Base-by-base conservation (phyloP, 1,140 invertebrate genomes). In the Trachelipus rathkii region DNA sequence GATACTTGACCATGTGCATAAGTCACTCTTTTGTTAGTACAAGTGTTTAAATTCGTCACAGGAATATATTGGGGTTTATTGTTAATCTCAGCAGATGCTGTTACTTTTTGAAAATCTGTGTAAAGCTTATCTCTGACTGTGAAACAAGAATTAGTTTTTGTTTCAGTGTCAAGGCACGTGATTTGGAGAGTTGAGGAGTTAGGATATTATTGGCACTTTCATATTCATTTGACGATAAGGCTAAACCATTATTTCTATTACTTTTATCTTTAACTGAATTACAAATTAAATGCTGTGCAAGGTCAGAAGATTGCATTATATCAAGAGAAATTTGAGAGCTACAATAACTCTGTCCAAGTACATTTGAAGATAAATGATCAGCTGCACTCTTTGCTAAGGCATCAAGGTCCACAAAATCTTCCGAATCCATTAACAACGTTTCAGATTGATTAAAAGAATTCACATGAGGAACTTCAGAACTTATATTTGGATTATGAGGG, bases 371-470 rank as follows among this genome's bases (percentile, higher is more conserved):
- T 13, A 60, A 19, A 8, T 60, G 83, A 77, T 87, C 85, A 0
- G 85, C 85, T 0, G 85, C 86, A 69, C 83, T 82, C 80, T 86
- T 85, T 53, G 86, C 85, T 43, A 87, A 81, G 78, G 86, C 83
- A 77, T 87, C 86, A 69, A 87, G 82, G 77, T 87, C 86, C 53
- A 87, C 83, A 73, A 85, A 86, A 72, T 87, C 86, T 71, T 87
- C 85, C 0, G 80, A 78, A 44, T 83, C 72, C 33, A 75, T 73
- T 72, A 81, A 24, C 13, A 75, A 9, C 73, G 10, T 23, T 10
- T 43, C 79, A 60, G 19, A 60, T 60, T 15, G 11, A 60, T 60
- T 60, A 19, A 15, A 15, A 8, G 8, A 1, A 13, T 60, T 60
- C 2, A 1, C 11, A 3, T 60, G 50, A 13, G 50, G 4, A 13